These are phyloP conservation scores for Sminthurides bifidus DNA, from an alignment of 1,140 invertebrate species.

Conservation along the genomic window DNA sequence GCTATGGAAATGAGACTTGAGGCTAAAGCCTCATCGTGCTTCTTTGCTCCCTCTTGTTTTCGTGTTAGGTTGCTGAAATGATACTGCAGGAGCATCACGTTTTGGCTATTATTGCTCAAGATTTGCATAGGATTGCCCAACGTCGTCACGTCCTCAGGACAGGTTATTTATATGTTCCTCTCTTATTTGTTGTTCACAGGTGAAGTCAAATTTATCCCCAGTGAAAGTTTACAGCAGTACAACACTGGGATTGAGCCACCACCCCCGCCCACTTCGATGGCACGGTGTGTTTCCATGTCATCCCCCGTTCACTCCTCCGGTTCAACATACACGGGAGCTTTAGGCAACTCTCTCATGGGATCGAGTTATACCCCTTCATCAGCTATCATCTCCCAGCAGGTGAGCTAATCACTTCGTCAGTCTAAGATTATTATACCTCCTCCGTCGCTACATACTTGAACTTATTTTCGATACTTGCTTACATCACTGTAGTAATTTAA, in stretches of 20 bases:
- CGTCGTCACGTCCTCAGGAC: no score
- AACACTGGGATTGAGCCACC: not conserved
- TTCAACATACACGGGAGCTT: slow-evolving; percentile 17
- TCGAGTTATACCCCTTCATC: slow-evolving; percentile 22
- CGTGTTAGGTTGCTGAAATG: no score
- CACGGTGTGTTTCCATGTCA: slow-evolving; percentile 14
- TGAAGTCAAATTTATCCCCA: no score
- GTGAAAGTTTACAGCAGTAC: no score
- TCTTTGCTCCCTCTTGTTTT: no score
- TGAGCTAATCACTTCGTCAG: slow-evolving; percentile 2
- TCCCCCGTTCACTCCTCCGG: slow-evolving; percentile 15
- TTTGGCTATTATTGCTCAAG: no score
- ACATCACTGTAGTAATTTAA: slow-evolving; percentile 3
- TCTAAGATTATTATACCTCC: not conserved
- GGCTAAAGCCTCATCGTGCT: no score
- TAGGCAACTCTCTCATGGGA: slow-evolving; percentile 26
- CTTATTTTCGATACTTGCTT: slow-evolving; percentile 1
- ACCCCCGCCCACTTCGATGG: slow-evolving; percentile 4
- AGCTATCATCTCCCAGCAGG: slow-evolving; percentile 22
- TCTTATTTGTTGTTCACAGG: no score
- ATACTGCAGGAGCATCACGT: no score
- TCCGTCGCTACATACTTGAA: not conserved
- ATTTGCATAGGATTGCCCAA: no score
- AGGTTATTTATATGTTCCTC: no score
- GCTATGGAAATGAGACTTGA: no score